Base-by-base conservation (phyloP, 1,140 invertebrate genomes). In the Luehdorfia chinensis region DNA sequence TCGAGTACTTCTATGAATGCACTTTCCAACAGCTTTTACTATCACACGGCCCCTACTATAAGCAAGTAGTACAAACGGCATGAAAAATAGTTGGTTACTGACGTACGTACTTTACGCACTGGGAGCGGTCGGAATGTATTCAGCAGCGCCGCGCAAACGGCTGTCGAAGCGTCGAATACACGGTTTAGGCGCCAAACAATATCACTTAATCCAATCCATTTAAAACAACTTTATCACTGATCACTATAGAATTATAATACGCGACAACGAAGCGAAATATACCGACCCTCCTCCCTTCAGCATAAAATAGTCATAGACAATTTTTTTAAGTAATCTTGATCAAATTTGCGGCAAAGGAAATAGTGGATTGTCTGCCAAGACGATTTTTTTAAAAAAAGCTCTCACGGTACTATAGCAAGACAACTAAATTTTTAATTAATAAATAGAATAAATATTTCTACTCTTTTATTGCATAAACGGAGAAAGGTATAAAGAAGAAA, bases 11-110 rank as follows among this genome's bases (percentile, higher is more conserved):
- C 57, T 81, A 75, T 67, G 66, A 80, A 75, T 79, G 65, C 77
- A 85, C 81, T 85, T 85, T 85, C 81, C 78, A 85, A 85, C 69
- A 81, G 81, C 81, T 85, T 84, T 85, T 84, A 85, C 78, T 83
- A 85, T 75, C 72, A 72, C 74, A 76, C 74, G 69, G 74, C 72
- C 70, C 66, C 75, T 75, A 79, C 70, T 81, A 74, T 67, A 67
- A 64, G 75, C 73, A 75, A 79, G 76, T 84, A 84, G 75, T 80
- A 84, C 78, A 81, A 84, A 83, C 76, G 70, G 75, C 71, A 78
- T 76, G 78, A 81, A 79, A 81, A 85, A 85, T 85, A 85, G 65
- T 71, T 70, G 59, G 64, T 66, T 71, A 77, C 70, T 84, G 78
- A 83, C 77, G 75, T 80, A 74, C 70, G 60, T 74, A 73, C 67